phyloP scores from a whole-genome alignment of 2,888 invertebrate species.

The Ectemnius lituratus region DNA sequence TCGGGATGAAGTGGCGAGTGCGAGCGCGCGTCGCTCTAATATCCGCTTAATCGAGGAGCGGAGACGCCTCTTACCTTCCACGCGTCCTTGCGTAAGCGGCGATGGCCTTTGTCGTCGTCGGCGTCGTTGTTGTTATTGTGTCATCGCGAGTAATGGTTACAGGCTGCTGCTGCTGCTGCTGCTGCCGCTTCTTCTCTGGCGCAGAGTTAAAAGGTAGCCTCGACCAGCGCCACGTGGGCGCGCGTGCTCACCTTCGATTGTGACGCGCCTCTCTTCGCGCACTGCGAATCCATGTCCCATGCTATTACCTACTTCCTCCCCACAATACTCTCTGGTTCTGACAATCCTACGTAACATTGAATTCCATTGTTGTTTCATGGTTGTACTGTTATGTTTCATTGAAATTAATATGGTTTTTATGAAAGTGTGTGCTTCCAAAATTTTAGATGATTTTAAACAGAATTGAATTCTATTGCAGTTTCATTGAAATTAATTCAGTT shows the following conservation, averaged over 20 bases:
- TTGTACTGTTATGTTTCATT: too few species aligned
- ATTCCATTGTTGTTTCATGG: too few species aligned
- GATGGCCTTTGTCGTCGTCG: slow-evolving; percentile 60
- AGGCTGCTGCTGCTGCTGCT: slow-evolving; percentile 21
- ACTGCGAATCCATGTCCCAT: too few species aligned
- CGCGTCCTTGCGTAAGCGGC: slow-evolving; percentile 60
- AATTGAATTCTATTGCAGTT: too few species aligned
- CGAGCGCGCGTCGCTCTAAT: slow-evolving; percentile 29
- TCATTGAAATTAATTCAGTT: too few species aligned
- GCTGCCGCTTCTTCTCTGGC: slow-evolving; percentile 17
- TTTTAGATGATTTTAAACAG: too few species aligned
- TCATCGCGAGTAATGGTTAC: slow-evolving; percentile 59
- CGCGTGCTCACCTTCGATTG: slow-evolving; percentile 57
- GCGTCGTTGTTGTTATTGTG: slow-evolving; percentile 62
- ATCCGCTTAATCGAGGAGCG: slow-evolving; percentile 31
- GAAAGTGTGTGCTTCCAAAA: too few species aligned
- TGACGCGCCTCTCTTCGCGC: slow-evolving; percentile 8
- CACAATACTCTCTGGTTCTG: too few species aligned
- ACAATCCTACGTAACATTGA: too few species aligned
- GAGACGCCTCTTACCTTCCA: slow-evolving; percentile 55
- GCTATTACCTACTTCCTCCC: too few species aligned
- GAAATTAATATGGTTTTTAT: too few species aligned
- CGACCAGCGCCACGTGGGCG: slow-evolving; percentile 67
- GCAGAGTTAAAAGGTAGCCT: slow-evolving; percentile 58
- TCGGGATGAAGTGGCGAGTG: slow-evolving; percentile 22